Conservation (phyloP, 2,888 invertebrate genomes). For the Cryptosula pallasiana region DNA sequence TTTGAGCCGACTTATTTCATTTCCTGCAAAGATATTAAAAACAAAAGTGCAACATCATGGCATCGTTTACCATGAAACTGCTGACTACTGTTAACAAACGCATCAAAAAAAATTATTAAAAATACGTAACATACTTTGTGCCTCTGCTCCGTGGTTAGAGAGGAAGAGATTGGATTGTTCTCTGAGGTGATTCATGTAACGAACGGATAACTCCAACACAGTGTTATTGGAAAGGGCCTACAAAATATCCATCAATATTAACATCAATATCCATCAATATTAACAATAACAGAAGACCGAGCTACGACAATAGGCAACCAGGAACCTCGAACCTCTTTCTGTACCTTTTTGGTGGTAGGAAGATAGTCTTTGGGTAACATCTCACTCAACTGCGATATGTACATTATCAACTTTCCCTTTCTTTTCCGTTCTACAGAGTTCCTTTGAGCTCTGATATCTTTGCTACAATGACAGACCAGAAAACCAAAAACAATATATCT, state of each 20-base stretch:
- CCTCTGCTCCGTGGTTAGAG: conserved; percentile 31
- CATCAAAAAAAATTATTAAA: not conserved
- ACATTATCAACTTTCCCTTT: conserved; percentile 43
- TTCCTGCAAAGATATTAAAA: conserved; percentile 34
- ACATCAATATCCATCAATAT: too few species aligned
- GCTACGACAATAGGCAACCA: too few species aligned
- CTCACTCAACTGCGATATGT: conserved; percentile 28
- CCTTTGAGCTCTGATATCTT: conserved; percentile 9
- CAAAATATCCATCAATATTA: too few species aligned
- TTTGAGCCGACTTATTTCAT: conserved; percentile 38
- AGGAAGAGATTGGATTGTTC: conserved; percentile 39
- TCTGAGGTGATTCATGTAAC: conserved; percentile 43
- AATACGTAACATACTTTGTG: conserved; percentile 31
- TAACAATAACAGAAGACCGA: too few species aligned
- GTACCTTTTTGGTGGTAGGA: not conserved
- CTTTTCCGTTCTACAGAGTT: conserved; percentile 39
- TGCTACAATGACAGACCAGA: too few species aligned
- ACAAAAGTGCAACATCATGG: conserved; percentile 4
- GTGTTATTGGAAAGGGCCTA: not conserved
- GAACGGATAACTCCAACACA: conserved; percentile 44
- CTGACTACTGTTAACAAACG: not conserved
- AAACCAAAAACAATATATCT: too few species aligned
- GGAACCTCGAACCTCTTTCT: not conserved
- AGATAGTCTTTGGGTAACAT: conserved; percentile 2
- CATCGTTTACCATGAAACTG: too few species aligned